Evolutionary conservation across 2,113 vertebrate genomes (phyloP), one percentile per base, ranked within the genome.

Genomic region (Mohoua ochrocephala): DNA sequence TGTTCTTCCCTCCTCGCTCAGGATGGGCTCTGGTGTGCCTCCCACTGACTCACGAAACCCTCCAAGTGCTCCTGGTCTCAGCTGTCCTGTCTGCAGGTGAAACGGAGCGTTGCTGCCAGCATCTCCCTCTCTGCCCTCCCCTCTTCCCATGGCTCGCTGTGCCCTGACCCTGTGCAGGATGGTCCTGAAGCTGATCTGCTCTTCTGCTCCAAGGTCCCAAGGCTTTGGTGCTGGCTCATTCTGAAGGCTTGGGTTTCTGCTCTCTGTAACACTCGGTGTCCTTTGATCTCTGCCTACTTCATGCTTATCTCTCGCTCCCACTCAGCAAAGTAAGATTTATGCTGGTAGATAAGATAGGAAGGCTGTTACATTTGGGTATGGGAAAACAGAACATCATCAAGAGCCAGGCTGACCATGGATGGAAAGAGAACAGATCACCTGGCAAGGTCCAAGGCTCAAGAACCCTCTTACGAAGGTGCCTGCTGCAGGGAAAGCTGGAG

Each of bases 41-140:
- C 21, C 28, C 0, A 2, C 37, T n/a, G 73, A 50, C 26, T 69
- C 26, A 17, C 0, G 1, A 54, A 82, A 20, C 50, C 11, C 22
- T 45, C 15, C 19, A 42, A 1, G 33, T 45, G 42, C 45, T 83
- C 42, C 49, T 39, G 49, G 23, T 37, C 44, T 42, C 70, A 42
- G 56, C 35, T 76, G 49, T 33, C 6, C 44, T 77, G 30, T 4
- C 42, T 85, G 50, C 11, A 10, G 24, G 41, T 59, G 39, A 63
- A 24, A 57, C 4, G 33, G 9, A 70, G 13, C 5, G 5, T 64
- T 33, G 4, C 47, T 42, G 57, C 27, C 69, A 63, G 56, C 26
- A 45, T 13, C 11, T 77, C 30, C 15, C 42, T 42, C 42, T 19
- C 44, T 67, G 60, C 19, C 18, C 30, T 68, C 6, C 27, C 22